phyloP scores from a whole-genome alignment of 2,797 vertebrate genomes.

The Taeniopygia guttata region DNA sequence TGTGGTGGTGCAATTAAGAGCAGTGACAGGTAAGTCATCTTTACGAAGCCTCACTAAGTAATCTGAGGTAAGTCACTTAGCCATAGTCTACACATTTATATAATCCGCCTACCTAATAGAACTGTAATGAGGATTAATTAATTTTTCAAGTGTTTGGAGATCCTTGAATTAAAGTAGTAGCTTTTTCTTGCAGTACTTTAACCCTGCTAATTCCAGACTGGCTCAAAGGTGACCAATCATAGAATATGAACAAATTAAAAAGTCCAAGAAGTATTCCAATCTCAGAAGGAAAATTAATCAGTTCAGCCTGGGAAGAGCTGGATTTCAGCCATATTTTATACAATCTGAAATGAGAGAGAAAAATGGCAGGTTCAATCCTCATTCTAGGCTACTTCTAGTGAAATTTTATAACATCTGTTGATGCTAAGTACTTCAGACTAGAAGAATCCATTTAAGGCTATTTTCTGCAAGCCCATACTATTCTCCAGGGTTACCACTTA shows the following conservation, averaged over 20 bases:
- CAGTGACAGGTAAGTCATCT: neutral
- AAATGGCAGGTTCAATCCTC: neutral
- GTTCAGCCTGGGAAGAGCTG: neutral
- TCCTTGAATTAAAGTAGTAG: neutral
- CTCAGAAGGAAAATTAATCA: neutral
- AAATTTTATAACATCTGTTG: neutral
- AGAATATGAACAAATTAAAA: neutral
- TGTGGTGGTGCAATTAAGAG: neutral
- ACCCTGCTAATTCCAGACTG: neutral
- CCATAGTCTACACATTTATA: neutral
- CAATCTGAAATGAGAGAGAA: neutral
- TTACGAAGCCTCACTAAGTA: neutral
- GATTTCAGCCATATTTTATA: neutral
- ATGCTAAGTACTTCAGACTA: neutral
- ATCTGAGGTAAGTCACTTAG: neutral
- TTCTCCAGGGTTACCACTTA: neutral
- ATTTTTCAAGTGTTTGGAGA: conserved; percentile 3
- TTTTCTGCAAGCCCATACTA: neutral
- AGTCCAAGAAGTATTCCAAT: neutral
- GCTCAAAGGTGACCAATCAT: neutral
- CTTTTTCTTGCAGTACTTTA: neutral
- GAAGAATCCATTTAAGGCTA: neutral
- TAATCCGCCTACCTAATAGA: neutral
- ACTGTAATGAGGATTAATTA: neutral
- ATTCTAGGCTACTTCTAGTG: neutral